These are phyloP conservation scores for Nothura maculosa DNA, from an alignment of 2,797 vertebrate genomes.

Conservation along the genomic window DNA sequence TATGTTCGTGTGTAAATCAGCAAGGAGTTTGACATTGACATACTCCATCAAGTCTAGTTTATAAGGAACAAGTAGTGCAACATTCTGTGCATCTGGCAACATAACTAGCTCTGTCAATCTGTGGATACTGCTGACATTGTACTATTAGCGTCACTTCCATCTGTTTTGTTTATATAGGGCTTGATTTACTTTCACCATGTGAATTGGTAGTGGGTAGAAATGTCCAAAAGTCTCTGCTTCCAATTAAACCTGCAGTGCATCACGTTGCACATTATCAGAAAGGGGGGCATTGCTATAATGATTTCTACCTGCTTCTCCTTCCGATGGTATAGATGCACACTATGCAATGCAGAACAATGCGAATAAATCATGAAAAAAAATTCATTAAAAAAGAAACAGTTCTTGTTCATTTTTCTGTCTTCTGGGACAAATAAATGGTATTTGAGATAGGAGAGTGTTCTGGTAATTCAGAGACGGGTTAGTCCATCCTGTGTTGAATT, in stretches of 20 bases:
- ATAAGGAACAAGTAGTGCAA: constrained; percentile 87
- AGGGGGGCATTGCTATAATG: not conserved
- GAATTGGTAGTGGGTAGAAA: constrained; percentile 78
- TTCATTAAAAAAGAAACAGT: not conserved
- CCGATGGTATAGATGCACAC: not conserved
- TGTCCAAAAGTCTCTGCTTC: constrained; percentile 78
- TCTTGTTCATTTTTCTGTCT: not conserved
- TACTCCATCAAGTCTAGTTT: constrained; percentile 88
- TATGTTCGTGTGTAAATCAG: constrained; percentile 86
- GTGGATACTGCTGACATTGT: constrained; percentile 87
- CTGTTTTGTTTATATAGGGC: constrained; percentile 86
- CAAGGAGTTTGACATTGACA: constrained; percentile 88
- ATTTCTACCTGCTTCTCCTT: not conserved
- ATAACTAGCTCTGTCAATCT: constrained; percentile 86
- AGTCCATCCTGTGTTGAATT: not conserved
- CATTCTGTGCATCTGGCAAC: constrained; percentile 88
- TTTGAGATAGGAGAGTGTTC: not conserved
- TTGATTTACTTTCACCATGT: constrained; percentile 84
- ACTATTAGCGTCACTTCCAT: constrained; percentile 86
- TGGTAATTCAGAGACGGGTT: not conserved
- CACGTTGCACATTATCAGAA: constrained; percentile 62
- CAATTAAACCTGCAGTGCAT: constrained; percentile 74
- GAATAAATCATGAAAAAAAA: not conserved
- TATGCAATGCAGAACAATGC: not conserved
- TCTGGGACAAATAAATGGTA: not conserved